Evolutionary conservation across 2,888 invertebrate genomes (phyloP).

Genomic region (Tinea semifulvella): DNA sequence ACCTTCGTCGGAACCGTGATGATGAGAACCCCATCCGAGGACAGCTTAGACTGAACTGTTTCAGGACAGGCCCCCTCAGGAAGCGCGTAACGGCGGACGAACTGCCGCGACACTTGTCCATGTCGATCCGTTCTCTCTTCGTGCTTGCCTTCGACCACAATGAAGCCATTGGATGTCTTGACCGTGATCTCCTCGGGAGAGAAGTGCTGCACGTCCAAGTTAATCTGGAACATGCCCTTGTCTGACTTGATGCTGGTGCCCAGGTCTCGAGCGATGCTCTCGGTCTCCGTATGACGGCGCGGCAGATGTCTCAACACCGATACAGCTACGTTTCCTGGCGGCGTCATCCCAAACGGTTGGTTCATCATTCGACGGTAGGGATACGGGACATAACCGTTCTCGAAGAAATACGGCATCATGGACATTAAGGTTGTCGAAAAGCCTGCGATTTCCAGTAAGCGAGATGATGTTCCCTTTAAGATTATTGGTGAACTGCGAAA

Average conservation of each 20-base stretch:
- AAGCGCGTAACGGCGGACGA: constrained; percentile 74
- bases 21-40: constrained; percentile 77
- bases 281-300: constrained; percentile 42
- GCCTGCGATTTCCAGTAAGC: too few relatives aligned
- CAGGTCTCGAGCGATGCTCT: constrained; percentile 49
- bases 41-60: constrained; percentile 73
- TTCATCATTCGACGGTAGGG: constrained; percentile 32
- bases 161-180: constrained; percentile 72
- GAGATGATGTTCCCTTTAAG: too few relatives aligned
- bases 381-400: constrained; percentile 26
- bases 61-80: constrained; percentile 74
- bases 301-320: constrained; percentile 34
- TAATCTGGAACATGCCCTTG: constrained; percentile 70
- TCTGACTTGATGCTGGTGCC: constrained; percentile 59
- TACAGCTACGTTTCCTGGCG: constrained; percentile 36
- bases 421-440: constrained; percentile 31
- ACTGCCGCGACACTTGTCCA: constrained; percentile 76
- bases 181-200: constrained; percentile 77
- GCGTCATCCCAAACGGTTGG: constrained; percentile 43
- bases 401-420: constrained; percentile 34
- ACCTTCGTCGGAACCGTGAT: constrained; percentile 66
- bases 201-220: constrained; percentile 78
- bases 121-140: constrained; percentile 77
- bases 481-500: too few relatives aligned
- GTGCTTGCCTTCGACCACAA: constrained; percentile 79